A percentile compares a stretch with the other conserved stretches of the same genome.
These are phyloP conservation scores for Papilio machaon DNA, from an alignment of 1,140 invertebrate species.

Conservation along the genomic window DNA sequence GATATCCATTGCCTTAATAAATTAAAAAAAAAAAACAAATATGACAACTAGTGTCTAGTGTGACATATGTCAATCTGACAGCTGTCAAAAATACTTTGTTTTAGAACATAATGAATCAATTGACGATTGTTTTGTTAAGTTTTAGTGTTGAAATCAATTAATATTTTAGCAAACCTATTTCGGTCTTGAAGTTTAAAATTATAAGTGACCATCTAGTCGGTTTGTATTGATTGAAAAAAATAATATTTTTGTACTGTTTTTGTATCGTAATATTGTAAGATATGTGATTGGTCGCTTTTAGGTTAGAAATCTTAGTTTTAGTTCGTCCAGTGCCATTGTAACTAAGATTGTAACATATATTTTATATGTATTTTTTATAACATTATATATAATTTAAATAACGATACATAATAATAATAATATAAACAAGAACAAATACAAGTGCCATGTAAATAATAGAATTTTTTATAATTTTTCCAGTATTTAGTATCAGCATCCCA, in stretches of 20 bases:
- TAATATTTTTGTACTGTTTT: slow-evolving; percentile 5
- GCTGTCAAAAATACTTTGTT: neutral
- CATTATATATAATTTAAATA: slow-evolving; percentile 44
- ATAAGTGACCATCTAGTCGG: slow-evolving; percentile 38
- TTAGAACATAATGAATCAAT: neutral
- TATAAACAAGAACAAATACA: slow-evolving; percentile 55
- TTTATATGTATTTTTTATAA: slow-evolving; percentile 42
- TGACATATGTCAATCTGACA: neutral
- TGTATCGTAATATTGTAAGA: slow-evolving; percentile 24
- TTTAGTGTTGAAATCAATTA: neutral
- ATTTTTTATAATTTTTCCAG: slow-evolving; percentile 49
- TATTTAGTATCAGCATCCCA: slow-evolving; percentile 50
- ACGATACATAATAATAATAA: slow-evolving; percentile 44
- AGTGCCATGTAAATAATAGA: slow-evolving; percentile 73
- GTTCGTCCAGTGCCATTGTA: slow-evolving; percentile 65
- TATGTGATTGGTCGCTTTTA: slow-evolving; percentile 31
- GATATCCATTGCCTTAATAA: no score
- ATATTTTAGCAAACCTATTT: slow-evolving; percentile 2
- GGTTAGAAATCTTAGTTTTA: slow-evolving; percentile 23
- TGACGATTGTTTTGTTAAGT: neutral
- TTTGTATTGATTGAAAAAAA: slow-evolving; percentile 7
- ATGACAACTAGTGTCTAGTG: no score
- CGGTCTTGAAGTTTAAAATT: neutral
- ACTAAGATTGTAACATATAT: slow-evolving; percentile 57
- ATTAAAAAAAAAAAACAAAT: no score